These are phyloP conservation scores for Thereuonema tuberculata DNA, from an alignment of 1,140 invertebrate genomes.

Conservation along the genomic window DNA sequence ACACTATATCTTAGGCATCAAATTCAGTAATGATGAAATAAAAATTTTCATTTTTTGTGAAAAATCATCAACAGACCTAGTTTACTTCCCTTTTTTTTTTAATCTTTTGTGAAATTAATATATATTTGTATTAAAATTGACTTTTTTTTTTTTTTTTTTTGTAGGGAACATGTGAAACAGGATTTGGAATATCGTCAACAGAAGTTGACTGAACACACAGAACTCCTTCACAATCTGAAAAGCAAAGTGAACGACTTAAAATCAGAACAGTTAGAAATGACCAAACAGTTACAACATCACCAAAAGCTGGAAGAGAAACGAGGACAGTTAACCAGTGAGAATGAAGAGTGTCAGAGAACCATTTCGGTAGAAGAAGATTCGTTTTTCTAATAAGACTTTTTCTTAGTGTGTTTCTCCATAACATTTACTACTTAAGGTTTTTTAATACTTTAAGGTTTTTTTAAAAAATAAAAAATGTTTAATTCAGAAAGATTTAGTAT, in stretches of 20 bases:
- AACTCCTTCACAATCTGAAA: slow-evolving; percentile 39
- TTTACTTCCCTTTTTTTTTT: too few relatives aligned
- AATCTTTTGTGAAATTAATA: too few relatives aligned
- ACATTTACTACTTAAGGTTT: too few relatives aligned
- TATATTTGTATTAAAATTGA: neutral
- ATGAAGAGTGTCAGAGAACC: neutral
- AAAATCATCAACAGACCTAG: too few relatives aligned
- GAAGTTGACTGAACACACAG: slow-evolving; percentile 41
- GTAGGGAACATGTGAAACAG: slow-evolving; percentile 30
- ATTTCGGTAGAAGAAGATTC: neutral
- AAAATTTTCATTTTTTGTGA: too few relatives aligned
- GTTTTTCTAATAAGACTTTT: too few relatives aligned
- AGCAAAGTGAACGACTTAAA: slow-evolving; percentile 40
- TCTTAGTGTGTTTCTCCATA: too few relatives aligned
- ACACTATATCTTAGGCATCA: too few relatives aligned
- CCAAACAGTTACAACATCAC: slow-evolving; percentile 5
- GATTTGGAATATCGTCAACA: slow-evolving; percentile 39
- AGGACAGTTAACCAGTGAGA: neutral
- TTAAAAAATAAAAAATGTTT: too few relatives aligned
- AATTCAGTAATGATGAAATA: too few relatives aligned
- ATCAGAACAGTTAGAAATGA: slow-evolving; percentile 28
- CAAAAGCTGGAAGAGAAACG: neutral
- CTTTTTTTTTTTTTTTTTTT: neutral
- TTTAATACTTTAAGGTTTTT: too few relatives aligned
- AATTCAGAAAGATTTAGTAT: too few relatives aligned